Evolutionary conservation across 2,888 invertebrate genomes (phyloP).

Genomic region (Drosophila siamana): DNA sequence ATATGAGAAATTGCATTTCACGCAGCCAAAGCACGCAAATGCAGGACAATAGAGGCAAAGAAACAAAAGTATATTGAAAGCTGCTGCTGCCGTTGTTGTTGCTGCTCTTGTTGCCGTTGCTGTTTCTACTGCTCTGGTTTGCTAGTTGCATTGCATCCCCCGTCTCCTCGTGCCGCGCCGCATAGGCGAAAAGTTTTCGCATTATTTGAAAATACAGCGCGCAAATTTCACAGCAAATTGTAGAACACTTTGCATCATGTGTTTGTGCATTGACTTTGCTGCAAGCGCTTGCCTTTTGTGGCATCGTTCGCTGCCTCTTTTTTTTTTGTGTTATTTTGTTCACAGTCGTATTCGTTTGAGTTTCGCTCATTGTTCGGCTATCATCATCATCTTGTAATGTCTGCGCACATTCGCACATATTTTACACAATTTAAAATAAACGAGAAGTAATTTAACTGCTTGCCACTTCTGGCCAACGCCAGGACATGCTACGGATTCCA

Average conservation of each 20-base stretch:
- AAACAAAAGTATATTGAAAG: conserved; percentile 76
- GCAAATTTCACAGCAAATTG: conserved; percentile 75
- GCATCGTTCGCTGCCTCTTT: neutral
- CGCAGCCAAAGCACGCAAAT: conserved; percentile 40
- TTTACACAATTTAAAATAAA: conserved; percentile 80
- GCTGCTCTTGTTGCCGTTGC: conserved; percentile 7
- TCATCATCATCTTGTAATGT: conserved; percentile 70
- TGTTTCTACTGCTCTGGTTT: neutral
- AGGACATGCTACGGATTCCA: conserved; percentile 43
- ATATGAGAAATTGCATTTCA: conserved; percentile 80
- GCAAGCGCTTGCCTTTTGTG: conserved; percentile 34
- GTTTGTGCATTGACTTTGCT: conserved; percentile 67
- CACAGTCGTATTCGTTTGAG: conserved; percentile 32
- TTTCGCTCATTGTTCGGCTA: conserved; percentile 51
- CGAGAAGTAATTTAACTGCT: conserved; percentile 80
- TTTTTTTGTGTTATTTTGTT: conserved; percentile 7
- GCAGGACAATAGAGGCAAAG: conserved; percentile 71
- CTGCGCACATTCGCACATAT: conserved; percentile 71
- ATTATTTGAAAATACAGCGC: conserved; percentile 79
- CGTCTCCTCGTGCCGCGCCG: neutral
- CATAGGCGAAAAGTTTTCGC: conserved; percentile 74
- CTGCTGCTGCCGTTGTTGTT: conserved; percentile 29
- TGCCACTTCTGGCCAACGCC: conserved; percentile 45
- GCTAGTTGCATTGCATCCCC: conserved; percentile 1
- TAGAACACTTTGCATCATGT: conserved; percentile 70